Percentiles rank a stretch among this genome's conserved stretches.
Evolutionary conservation across 2,797 vertebrate genomes (phyloP).

Genomic region (Tiaroga cobitis): DNA sequence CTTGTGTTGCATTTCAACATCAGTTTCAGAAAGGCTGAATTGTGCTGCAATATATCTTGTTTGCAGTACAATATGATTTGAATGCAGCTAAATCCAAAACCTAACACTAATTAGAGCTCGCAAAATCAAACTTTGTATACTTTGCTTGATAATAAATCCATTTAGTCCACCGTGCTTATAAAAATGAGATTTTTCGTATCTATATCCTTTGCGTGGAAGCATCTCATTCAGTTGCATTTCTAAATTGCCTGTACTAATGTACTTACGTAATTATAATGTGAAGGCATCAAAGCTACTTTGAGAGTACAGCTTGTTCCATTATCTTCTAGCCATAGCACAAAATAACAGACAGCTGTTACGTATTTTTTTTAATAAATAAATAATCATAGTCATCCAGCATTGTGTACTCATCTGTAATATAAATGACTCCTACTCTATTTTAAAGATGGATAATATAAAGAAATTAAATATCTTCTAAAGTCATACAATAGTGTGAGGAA

Average conservation of each 20-base stretch:
- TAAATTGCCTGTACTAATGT: conserved; percentile 33
- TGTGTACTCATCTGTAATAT: neutral
- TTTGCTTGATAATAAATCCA: conserved; percentile 24
- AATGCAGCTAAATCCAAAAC: conserved; percentile 7
- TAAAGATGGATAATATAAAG: neutral
- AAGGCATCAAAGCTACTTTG: conserved; percentile 33
- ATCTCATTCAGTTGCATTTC: conserved; percentile 7
- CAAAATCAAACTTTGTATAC: neutral
- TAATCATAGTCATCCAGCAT: neutral
- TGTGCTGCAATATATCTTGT: neutral
- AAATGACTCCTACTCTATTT: neutral
- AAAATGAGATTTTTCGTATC: neutral
- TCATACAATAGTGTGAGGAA: neutral
- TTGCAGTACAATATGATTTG: conserved; percentile 1
- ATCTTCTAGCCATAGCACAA: neutral
- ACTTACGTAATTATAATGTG: conserved; percentile 10
- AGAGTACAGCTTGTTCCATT: conserved; percentile 21
- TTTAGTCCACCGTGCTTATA: neutral
- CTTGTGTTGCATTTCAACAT: neutral
- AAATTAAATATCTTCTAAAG: neutral
- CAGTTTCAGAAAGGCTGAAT: neutral
- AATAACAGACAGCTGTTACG: conserved; percentile 5
- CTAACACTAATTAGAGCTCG: neutral
- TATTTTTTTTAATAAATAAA: neutral
- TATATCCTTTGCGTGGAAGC: neutral